These are phyloP conservation scores for Porites lobata DNA, from an alignment of 92 coral and sea anemone genomes.

Conservation along the genomic window DNA sequence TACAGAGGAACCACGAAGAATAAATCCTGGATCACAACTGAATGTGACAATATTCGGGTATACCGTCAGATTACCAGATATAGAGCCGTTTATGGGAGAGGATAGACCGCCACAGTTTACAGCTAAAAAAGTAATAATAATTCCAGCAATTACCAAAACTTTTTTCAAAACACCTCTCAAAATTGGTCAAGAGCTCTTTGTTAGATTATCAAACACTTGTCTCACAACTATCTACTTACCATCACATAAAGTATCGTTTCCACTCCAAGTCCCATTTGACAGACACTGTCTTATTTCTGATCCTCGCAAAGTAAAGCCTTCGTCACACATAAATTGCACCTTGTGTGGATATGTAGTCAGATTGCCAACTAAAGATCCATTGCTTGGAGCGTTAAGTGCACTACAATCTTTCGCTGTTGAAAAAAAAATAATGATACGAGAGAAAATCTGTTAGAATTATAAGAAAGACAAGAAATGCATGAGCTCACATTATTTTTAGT, in stretches of 20 bases:
- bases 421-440: too few relatives aligned
- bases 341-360: slow-evolving; percentile 22
- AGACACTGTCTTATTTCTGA: slow-evolving; percentile 11
- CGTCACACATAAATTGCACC: slow-evolving; percentile 12
- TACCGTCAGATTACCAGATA: slow-evolving; percentile 44
- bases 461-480: too few relatives aligned
- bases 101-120: slow-evolving; percentile 41
- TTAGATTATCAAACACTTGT: too few relatives aligned
- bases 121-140: not conserved
- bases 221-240: not conserved
- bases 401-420: too few relatives aligned
- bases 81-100: slow-evolving; percentile 37
- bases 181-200: too few relatives aligned
- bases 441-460: too few relatives aligned
- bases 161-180: not conserved
- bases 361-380: not conserved
- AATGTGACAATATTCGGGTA: slow-evolving; percentile 57
- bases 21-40: slow-evolving; percentile 64
- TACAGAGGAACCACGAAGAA: slow-evolving; percentile 59
- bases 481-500: too few relatives aligned
- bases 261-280: slow-evolving; percentile 42
- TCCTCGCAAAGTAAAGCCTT: slow-evolving; percentile 43
- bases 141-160: not conserved
- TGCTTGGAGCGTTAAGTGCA: too few relatives aligned
- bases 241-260: slow-evolving; percentile 23